A percentile compares a stretch with the other conserved stretches of the same genome.
Conservation (phyloP, 2,113 vertebrate species). For the Varanus komodoensis region DNA sequence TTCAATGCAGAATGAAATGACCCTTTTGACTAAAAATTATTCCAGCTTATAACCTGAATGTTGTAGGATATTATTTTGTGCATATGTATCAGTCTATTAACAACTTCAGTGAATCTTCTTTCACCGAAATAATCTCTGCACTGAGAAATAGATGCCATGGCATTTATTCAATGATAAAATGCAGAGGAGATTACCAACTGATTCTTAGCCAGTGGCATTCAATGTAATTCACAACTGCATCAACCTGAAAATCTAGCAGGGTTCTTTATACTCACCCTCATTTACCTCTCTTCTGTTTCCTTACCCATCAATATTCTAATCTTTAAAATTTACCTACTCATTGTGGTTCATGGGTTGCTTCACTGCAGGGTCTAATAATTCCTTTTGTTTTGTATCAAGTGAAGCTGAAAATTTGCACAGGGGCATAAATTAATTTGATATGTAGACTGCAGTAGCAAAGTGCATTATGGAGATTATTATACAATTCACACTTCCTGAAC, state of each 20-base stretch:
- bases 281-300: neutral
- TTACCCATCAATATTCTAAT: neutral
- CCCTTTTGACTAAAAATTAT: rapidly evolving
- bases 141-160: neutral
- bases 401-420: conserved; percentile 20
- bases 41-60: neutral
- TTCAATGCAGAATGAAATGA: neutral
- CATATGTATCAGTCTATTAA: neutral
- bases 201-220: conserved; percentile 15
- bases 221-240: neutral
- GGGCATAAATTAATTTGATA: conserved; percentile 38
- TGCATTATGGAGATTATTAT: conserved; percentile 52
- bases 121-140: rapidly evolving
- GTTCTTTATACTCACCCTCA: neutral
- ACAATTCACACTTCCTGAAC: conserved; percentile 30
- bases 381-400: neutral
- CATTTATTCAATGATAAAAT: rapidly evolving
- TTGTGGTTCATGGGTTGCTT: neutral
- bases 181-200: neutral
- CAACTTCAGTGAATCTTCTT: neutral
- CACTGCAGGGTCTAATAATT: neutral
- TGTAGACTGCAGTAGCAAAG: conserved; percentile 34
- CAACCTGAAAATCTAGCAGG: neutral
- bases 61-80: neutral
- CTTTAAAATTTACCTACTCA: neutral